Conservation (phyloP, 2,888 invertebrate genomes). For the Oxyteleia sp. region DNA sequence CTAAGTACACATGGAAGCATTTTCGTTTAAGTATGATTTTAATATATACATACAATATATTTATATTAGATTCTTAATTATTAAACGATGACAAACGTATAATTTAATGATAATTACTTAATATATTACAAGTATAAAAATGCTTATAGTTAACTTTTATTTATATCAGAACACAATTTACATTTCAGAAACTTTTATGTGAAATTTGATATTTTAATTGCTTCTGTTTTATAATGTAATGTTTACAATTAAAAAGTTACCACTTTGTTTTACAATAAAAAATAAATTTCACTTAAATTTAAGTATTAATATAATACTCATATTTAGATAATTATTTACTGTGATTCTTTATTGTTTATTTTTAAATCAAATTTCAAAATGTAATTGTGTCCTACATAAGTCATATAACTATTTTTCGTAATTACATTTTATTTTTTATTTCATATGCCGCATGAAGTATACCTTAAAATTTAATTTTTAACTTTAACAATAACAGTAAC, state of each 20-base stretch:
- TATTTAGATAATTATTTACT: slow-evolving; percentile 41
- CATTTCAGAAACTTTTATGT: slow-evolving; percentile 55
- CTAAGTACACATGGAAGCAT: slow-evolving; percentile 61
- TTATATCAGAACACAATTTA: slow-evolving; percentile 64
- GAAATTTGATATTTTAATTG: slow-evolving; percentile 45
- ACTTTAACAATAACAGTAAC: slow-evolving; percentile 86
- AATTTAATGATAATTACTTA: slow-evolving; percentile 40
- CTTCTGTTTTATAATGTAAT: slow-evolving; percentile 30
- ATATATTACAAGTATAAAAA: slow-evolving; percentile 59
- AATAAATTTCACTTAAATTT: slow-evolving; percentile 59
- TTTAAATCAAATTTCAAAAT: slow-evolving; percentile 65
- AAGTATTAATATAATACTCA: slow-evolving; percentile 67
- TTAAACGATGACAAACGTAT: slow-evolving; percentile 32
- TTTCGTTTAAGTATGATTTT: slow-evolving; percentile 36
- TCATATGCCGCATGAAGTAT: slow-evolving; percentile 33
- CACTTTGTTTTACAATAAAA: slow-evolving; percentile 41
- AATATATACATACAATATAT: slow-evolving; percentile 43
- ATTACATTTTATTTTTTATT: slow-evolving; percentile 35
- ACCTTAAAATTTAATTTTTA: slow-evolving; percentile 71
- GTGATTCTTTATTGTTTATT: slow-evolving; percentile 23
- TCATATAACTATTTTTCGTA: slow-evolving; percentile 36
- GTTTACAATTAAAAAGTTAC: slow-evolving; percentile 52
- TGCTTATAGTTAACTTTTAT: slow-evolving; percentile 48
- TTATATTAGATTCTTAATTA: slow-evolving; percentile 32
- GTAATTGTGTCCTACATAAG: slow-evolving; percentile 62